Evolutionary conservation across 2,113 vertebrate genomes (phyloP).

Genomic region (Psittacus erithacus): DNA sequence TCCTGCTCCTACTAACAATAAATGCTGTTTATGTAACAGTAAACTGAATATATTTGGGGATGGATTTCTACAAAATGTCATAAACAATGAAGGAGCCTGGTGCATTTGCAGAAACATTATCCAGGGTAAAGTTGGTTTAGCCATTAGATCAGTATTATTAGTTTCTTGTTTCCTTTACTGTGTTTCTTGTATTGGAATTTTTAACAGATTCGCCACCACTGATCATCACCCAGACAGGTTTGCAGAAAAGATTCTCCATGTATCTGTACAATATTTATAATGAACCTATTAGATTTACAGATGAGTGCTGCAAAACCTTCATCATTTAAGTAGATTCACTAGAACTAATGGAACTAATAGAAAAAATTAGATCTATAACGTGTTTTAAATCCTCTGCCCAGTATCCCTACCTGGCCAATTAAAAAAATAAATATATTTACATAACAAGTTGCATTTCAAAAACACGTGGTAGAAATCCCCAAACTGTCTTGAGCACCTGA

Average conservation of each 20-base stretch:
- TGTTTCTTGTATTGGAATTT: not conserved
- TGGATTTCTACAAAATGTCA: not conserved
- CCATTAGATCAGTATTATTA: not conserved
- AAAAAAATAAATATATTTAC: not conserved
- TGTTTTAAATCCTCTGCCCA: not conserved
- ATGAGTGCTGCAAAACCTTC: not conserved
- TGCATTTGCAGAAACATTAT: slow-evolving; percentile 28
- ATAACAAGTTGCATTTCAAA: not conserved
- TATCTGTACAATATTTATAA: not conserved
- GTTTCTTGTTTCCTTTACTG: not conserved
- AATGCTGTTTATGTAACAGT: not conserved
- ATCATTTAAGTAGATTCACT: not conserved
- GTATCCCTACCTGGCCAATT: not conserved
- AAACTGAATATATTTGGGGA: not conserved
- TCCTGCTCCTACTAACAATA: not conserved
- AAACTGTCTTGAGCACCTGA: not conserved
- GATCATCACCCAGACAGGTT: not conserved
- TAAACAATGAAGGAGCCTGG: not conserved
- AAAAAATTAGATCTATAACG: not conserved
- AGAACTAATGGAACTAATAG: not conserved
- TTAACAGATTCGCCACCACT: not conserved
- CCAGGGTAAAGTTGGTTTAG: not conserved
- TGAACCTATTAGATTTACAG: not conserved
- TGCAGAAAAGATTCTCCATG: not conserved
- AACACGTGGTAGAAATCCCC: not conserved